These are phyloP conservation scores for Parotocinclus haroldoi DNA, from an alignment of 2,797 vertebrate genomes.

Conservation along the genomic window DNA sequence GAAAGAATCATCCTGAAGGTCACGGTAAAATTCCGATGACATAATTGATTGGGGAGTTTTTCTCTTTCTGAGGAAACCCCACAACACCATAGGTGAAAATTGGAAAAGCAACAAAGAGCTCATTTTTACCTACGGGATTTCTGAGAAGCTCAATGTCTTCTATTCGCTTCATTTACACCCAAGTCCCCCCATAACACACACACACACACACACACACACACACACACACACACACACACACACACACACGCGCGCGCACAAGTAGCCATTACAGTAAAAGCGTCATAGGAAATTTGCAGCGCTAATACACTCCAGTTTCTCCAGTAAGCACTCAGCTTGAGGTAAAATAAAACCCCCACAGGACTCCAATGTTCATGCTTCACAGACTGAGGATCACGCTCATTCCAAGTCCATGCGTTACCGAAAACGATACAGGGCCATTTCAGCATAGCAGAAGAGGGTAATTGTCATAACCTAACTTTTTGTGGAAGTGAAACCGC, in stretches of 20 bases:
- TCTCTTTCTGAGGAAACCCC: conserved; percentile 2
- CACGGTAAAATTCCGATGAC: conserved; percentile 7
- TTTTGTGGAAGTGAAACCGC: too few relatives aligned
- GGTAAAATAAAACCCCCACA: conserved; percentile 1
- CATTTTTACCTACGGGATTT: neutral
- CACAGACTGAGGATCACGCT: neutral
- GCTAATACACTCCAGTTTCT: neutral
- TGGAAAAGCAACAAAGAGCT: neutral
- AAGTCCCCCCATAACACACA: neutral
- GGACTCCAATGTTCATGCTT: neutral
- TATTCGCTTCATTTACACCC: neutral
- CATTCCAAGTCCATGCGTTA: neutral
- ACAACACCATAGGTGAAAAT: neutral
- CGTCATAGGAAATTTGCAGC: conserved; percentile 7
- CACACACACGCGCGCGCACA: neutral
- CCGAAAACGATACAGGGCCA: neutral
- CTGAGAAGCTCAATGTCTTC: neutral
- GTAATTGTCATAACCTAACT: too few relatives aligned
- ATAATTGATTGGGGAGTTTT: conserved; percentile 1
- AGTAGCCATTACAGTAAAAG: conserved; percentile 14
- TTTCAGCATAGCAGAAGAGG: neutral
- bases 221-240: too few relatives aligned
- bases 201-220: conserved; percentile 14
- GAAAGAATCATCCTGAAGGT: conserved; percentile 9
- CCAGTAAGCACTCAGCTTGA: neutral